Conservation (phyloP, 2,888 invertebrate species). For the Aelia acuminata region DNA sequence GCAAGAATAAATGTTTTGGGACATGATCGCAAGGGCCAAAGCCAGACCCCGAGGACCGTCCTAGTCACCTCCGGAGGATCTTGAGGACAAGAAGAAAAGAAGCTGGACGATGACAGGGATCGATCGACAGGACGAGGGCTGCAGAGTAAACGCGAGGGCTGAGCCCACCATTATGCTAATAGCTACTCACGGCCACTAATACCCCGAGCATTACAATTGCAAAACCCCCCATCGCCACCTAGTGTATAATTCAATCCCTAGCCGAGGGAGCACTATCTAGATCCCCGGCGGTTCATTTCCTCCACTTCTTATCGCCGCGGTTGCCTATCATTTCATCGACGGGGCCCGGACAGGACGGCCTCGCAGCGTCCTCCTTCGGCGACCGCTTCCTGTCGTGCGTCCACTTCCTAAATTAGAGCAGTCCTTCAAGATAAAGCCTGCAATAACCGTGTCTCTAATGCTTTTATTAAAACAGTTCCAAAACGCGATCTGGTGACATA, state of each 20-base stretch:
- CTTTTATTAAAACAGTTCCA: conserved; percentile 3
- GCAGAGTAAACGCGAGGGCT: conserved; percentile 31
- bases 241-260: conserved; percentile 54
- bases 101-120: background rate
- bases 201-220: conserved; percentile 55
- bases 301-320: conserved; percentile 14
- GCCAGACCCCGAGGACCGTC: background rate
- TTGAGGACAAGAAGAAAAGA: background rate
- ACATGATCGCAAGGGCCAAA: background rate
- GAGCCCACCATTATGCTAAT: conserved; percentile 54
- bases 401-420: background rate
- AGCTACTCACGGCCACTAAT: conserved; percentile 52
- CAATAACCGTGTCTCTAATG: conserved; percentile 1
- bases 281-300: conserved; percentile 26
- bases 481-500: background rate
- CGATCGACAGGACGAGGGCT: background rate
- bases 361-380: background rate
- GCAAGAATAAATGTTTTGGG: too few relatives aligned
- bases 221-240: conserved; percentile 52
- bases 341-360: background rate
- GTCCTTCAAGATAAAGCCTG: conserved; percentile 11
- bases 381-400: conserved; percentile 45
- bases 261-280: conserved; percentile 1
- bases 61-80: background rate
- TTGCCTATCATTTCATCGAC: conserved; percentile 46